Conservation (phyloP, 1,140 invertebrate genomes). For the Elymnias hypermnestra region DNA sequence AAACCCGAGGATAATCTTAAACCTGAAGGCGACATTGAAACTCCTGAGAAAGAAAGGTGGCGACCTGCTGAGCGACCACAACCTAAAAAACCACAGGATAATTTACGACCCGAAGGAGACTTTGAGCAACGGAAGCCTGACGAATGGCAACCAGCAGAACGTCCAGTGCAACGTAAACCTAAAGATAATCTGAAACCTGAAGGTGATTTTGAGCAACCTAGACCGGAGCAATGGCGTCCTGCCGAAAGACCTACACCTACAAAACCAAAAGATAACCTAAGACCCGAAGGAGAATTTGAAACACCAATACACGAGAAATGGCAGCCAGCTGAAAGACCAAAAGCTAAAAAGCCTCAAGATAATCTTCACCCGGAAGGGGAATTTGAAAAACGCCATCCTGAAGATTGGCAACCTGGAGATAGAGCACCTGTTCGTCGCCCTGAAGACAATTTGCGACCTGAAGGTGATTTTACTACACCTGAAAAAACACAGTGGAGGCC, state of each 20-base stretch:
- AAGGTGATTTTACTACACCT: conserved; percentile 77
- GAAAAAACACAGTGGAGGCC: conserved; percentile 56
- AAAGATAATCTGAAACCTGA: conserved; percentile 75
- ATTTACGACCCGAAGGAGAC: conserved; percentile 76
- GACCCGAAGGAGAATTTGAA: conserved; percentile 79
- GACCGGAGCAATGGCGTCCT: conserved; percentile 72
- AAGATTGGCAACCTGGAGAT: conserved; percentile 62
- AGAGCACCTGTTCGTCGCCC: conserved; percentile 60
- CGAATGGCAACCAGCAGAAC: conserved; percentile 74
- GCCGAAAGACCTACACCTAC: conserved; percentile 76
- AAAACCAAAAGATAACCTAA: conserved; percentile 79
- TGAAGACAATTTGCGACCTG: conserved; percentile 77
- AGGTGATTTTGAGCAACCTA: conserved; percentile 61
- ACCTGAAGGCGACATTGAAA: conserved; percentile 76
- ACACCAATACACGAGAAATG: conserved; percentile 48
- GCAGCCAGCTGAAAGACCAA: conserved; percentile 64
- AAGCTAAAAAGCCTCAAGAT: conserved; percentile 70
- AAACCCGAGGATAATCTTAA: conserved; percentile 77
- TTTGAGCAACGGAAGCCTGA: conserved; percentile 75
- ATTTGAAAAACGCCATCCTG: conserved; percentile 70
- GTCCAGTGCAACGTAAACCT: conserved; percentile 72
- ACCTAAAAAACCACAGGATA: conserved; percentile 61
- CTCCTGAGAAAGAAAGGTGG: conserved; percentile 49
- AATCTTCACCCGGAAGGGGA: conserved; percentile 79
- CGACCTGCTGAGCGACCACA: conserved; percentile 73